Evolutionary conservation across 2,888 invertebrate species (phyloP).

Genomic region (Macrophya alboannulata): DNA sequence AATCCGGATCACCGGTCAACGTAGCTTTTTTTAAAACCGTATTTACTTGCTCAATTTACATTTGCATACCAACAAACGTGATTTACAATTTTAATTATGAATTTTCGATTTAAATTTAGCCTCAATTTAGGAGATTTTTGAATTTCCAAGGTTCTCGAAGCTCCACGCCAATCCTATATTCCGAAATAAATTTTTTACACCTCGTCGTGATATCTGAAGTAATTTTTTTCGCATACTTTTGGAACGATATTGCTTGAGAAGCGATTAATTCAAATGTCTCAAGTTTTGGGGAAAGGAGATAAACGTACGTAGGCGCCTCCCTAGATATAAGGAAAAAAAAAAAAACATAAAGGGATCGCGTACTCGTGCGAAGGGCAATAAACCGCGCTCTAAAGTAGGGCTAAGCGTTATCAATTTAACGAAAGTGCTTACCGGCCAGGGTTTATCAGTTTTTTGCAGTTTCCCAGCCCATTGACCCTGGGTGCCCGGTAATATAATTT

Average conservation of each 20-base stretch:
- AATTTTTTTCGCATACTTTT: not conserved
- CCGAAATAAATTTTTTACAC: not conserved
- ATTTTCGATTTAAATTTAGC: not conserved
- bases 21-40: too few species aligned
- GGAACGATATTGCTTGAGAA: not conserved
- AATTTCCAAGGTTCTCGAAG: not conserved
- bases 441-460: slow-evolving; percentile 56
- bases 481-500: slow-evolving; percentile 52
- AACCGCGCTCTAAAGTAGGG: slow-evolving; percentile 44
- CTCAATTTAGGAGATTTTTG: not conserved
- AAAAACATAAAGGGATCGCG: not conserved
- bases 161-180: not conserved
- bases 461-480: slow-evolving; percentile 53
- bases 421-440: slow-evolving; percentile 54
- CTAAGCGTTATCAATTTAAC: slow-evolving; percentile 55
- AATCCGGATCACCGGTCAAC: too few species aligned
- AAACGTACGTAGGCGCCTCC: not conserved
- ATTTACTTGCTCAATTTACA: too few species aligned
- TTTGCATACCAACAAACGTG: too few species aligned
- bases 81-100: too few species aligned
- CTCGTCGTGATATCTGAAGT: not conserved
- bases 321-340: not conserved
- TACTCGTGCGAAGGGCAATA: slow-evolving; percentile 23
- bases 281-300: not conserved
- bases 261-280: not conserved